Percentiles rank a stretch among this genome's conserved stretches.
Conservation (phyloP, 2,797 vertebrate genomes). For the Calcarius lapponicus region DNA sequence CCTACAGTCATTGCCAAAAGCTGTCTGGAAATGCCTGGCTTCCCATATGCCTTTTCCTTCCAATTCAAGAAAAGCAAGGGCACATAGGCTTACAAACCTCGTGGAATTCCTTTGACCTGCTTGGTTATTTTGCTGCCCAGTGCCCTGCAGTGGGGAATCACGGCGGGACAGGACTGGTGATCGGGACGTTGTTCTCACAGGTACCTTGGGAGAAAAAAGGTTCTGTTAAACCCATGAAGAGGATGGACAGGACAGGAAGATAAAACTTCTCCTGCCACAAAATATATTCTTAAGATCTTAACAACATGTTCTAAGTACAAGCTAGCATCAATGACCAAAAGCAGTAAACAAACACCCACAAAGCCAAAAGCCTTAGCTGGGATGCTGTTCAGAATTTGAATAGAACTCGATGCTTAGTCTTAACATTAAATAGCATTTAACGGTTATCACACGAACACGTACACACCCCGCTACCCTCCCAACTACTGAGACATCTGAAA, state of each 20-base stretch:
- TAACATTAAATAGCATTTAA: not conserved
- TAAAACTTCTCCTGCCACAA: not conserved
- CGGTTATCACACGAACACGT: conserved; percentile 43
- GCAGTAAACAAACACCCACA: conserved; percentile 22
- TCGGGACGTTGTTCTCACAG: conserved; percentile 93
- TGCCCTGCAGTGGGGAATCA: conserved; percentile 91
- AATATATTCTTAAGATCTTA: not conserved
- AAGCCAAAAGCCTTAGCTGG: conserved; percentile 1
- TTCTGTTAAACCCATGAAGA: conserved; percentile 1
- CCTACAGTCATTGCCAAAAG: not conserved
- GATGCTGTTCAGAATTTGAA: conserved; percentile 18
- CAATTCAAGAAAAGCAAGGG: not conserved
- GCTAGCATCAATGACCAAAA: not conserved
- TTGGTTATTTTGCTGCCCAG: conserved; percentile 86
- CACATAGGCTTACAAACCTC: conserved; percentile 74
- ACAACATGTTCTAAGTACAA: not conserved
- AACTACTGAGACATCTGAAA: conserved; percentile 35
- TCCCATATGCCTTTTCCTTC: not conserved
- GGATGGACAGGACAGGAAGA: not conserved
- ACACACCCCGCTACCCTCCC: not conserved
- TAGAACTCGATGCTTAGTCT: not conserved
- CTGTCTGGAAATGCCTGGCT: not conserved
- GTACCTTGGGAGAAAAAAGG: conserved; percentile 81
- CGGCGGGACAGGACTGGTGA: conserved; percentile 93
- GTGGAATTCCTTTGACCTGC: conserved; percentile 86